Conservation (phyloP, 2,113 vertebrate genomes). For the Pelobates fuscus region DNA sequence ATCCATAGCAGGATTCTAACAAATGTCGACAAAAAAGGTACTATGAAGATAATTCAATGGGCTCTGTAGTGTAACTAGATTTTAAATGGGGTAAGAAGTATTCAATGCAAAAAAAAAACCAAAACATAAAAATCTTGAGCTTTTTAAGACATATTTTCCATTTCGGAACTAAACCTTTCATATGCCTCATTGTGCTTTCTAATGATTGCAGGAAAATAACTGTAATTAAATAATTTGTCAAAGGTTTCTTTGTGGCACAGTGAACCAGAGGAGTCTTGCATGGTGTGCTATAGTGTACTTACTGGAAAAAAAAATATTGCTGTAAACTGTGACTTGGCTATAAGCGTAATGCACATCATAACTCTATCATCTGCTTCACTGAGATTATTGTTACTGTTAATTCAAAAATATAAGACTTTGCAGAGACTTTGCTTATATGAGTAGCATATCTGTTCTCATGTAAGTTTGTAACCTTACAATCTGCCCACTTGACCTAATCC, state of each 20-base stretch:
- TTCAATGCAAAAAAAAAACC: neutral
- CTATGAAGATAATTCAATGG: constrained; percentile 42
- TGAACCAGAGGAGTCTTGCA: neutral
- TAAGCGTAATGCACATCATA: no score
- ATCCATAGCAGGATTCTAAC: constrained; percentile 59
- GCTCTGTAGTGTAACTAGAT: neutral
- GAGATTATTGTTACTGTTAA: no score
- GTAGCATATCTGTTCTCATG: no score
- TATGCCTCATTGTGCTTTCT: neutral
- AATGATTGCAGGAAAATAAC: neutral
- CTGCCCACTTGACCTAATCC: no score
- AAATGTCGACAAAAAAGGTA: constrained; percentile 7
- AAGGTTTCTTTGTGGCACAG: neutral
- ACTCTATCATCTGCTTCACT: no score
- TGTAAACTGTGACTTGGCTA: neutral
- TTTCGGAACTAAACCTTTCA: constrained; percentile 1
- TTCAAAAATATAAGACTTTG: no score
- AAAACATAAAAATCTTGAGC: neutral
- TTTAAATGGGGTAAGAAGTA: neutral
- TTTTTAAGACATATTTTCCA: no score
- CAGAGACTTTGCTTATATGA: no score
- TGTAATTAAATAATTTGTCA: neutral
- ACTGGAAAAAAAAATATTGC: neutral
- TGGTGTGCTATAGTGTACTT: neutral
- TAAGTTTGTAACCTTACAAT: no score